phyloP scores from a whole-genome alignment of 2,888 invertebrate species.

The Hyppa rectilinea region DNA sequence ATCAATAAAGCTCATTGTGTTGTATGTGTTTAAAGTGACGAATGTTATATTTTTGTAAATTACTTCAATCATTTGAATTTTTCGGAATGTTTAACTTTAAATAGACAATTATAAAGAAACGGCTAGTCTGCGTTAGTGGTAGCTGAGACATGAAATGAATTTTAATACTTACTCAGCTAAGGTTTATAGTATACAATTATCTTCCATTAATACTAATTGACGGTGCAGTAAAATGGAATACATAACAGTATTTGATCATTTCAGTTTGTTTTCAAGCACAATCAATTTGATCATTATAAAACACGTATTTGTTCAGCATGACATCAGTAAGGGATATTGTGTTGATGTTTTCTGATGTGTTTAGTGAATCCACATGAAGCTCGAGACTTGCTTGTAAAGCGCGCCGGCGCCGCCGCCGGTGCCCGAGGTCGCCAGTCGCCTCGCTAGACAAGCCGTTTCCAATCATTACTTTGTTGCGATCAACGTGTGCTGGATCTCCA shows the following conservation, averaged over 20 bases:
- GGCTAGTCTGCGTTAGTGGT: slow-evolving; percentile 77
- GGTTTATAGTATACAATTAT: slow-evolving; percentile 61
- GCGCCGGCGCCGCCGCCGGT: slow-evolving; percentile 24
- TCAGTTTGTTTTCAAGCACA: slow-evolving; percentile 51
- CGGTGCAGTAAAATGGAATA: slow-evolving; percentile 46
- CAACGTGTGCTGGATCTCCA: slow-evolving; percentile 80
- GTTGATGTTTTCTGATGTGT: slow-evolving; percentile 43
- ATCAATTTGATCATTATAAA: slow-evolving; percentile 50
- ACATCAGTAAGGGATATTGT: slow-evolving; percentile 39
- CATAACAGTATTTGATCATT: slow-evolving; percentile 56
- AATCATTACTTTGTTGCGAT: slow-evolving; percentile 76
- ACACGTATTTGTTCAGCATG: slow-evolving; percentile 27
- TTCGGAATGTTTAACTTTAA: slow-evolving; percentile 74
- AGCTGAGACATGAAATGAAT: slow-evolving; percentile 63
- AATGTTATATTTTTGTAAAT: slow-evolving; percentile 88
- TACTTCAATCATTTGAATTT: slow-evolving; percentile 77
- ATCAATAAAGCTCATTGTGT: slow-evolving; percentile 82
- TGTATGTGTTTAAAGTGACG: slow-evolving; percentile 80
- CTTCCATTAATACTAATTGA: slow-evolving; percentile 64
- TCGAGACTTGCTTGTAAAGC: slow-evolving; percentile 31
- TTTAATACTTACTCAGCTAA: slow-evolving; percentile 60
- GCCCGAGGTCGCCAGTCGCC: slow-evolving; percentile 53
- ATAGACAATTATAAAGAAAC: slow-evolving; percentile 72
- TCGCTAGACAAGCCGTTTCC: slow-evolving; percentile 79
- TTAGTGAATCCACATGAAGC: slow-evolving; percentile 47